Evolutionary conservation across 2,888 invertebrate species (phyloP).

Genomic region (Agrilus biguttatus): DNA sequence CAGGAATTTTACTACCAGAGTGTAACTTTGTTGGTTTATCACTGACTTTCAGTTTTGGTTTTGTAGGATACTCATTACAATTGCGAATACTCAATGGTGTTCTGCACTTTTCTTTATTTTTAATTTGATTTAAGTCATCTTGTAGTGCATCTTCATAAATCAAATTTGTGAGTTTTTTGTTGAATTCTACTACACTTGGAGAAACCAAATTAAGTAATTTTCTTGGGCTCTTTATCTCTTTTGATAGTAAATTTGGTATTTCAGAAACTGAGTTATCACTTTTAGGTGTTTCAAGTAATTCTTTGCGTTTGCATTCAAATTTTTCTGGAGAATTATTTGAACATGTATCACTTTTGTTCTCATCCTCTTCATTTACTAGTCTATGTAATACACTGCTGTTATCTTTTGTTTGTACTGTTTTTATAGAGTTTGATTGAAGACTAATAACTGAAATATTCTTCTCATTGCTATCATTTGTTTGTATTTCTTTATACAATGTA

Average conservation of each 20-base stretch:
- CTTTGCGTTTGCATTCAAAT: slow-evolving; percentile 3
- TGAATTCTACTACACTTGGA: slow-evolving; percentile 22
- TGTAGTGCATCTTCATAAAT: slow-evolving; percentile 41
- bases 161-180: slow-evolving; percentile 36
- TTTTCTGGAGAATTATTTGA: neutral
- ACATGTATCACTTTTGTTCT: neutral
- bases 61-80: slow-evolving; percentile 15
- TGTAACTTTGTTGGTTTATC: slow-evolving; percentile 23
- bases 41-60: slow-evolving; percentile 22
- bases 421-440: no score
- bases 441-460: no score
- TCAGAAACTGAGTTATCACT: neutral
- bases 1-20: slow-evolving; percentile 24
- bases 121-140: slow-evolving; percentile 11
- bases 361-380: no score
- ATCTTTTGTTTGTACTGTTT: no score
- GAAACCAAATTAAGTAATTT: slow-evolving; percentile 6
- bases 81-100: slow-evolving; percentile 23
- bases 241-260: neutral
- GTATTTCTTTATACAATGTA: no score
- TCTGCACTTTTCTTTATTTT: slow-evolving; percentile 17
- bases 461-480: no score
- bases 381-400: no score
- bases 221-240: neutral
- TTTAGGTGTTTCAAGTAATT: neutral